Conservation (phyloP, 2,888 invertebrate species). For the Drymonia ruficornis region DNA sequence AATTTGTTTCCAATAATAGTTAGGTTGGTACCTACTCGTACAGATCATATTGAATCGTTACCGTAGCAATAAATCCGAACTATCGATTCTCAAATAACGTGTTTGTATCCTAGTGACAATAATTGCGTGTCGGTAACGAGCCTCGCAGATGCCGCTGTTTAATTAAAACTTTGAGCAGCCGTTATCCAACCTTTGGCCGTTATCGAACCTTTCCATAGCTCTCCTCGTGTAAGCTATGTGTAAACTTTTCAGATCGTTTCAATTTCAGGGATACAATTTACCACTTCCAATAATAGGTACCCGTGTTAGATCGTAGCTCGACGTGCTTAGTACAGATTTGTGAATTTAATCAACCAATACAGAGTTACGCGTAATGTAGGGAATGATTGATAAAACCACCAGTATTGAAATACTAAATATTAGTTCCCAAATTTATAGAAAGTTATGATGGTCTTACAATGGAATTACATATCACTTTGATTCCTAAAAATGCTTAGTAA, state of each 20-base stretch:
- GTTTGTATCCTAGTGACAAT: conserved; percentile 65
- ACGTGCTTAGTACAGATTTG: background rate
- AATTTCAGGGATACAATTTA: conserved; percentile 50
- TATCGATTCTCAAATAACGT: conserved; percentile 47
- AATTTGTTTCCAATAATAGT: too few relatives aligned
- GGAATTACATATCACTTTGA: too few relatives aligned
- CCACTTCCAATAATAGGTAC: conserved; percentile 50
- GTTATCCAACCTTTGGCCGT: conserved; percentile 69
- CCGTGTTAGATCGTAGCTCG: conserved; percentile 11
- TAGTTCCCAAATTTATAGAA: too few relatives aligned
- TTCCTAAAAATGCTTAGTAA: too few relatives aligned
- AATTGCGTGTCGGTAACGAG: conserved; percentile 70
- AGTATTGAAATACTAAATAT: too few relatives aligned
- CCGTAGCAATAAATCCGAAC: conserved; percentile 26
- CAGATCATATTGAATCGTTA: background rate
- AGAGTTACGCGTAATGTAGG: too few relatives aligned
- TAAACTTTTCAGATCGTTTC: conserved; percentile 58
- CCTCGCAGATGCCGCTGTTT: conserved; percentile 75
- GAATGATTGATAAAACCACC: too few relatives aligned
- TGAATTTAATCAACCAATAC: too few relatives aligned
- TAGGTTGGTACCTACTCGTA: background rate
- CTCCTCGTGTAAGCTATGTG: conserved; percentile 46
- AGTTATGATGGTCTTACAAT: too few relatives aligned
- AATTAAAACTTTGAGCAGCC: conserved; percentile 79
- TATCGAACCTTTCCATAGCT: conserved; percentile 64